Percentiles rank a stretch among this genome's conserved stretches.
Evolutionary conservation across 2,113 vertebrate genomes (phyloP).

Genomic region (Sander lucioperca): DNA sequence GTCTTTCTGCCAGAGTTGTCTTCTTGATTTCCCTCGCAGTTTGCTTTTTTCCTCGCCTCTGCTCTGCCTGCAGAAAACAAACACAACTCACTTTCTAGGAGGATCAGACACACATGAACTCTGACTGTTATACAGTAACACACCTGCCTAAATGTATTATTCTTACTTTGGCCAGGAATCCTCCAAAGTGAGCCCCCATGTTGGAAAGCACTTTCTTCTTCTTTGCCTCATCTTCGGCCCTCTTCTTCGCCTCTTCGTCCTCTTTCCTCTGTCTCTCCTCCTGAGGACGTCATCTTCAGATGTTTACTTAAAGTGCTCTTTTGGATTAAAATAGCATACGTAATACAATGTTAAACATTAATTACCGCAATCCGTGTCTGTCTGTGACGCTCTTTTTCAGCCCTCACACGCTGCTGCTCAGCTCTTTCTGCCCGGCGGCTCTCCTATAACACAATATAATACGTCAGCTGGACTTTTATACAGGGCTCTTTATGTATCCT

Average conservation of each 20-base stretch:
- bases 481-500: not conserved
- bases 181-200: constrained; percentile 96
- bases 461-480: not conserved
- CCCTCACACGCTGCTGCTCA: constrained; percentile 94
- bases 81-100: not conserved
- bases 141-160: not conserved
- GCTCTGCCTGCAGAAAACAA: constrained; percentile 78
- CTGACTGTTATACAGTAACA: not conserved
- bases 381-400: constrained; percentile 94
- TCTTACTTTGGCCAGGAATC: constrained; percentile 94
- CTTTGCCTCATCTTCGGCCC: constrained; percentile 95
- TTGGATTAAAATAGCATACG: not conserved
- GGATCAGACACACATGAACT: not conserved
- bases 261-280: constrained; percentile 96
- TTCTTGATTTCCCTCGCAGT: constrained; percentile 91
- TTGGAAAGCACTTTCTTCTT: constrained; percentile 98
- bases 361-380: constrained; percentile 92
- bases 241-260: constrained; percentile 94
- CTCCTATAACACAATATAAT: constrained; percentile 82
- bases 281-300: constrained; percentile 71
- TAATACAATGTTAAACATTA: not conserved
- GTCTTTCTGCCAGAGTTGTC: constrained; percentile 88
- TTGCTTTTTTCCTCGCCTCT: constrained; percentile 89
- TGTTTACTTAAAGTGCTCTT: not conserved
- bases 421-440: constrained; percentile 92